phyloP scores from a whole-genome alignment of 2,888 invertebrate species.

The Spodoptera littoralis region DNA sequence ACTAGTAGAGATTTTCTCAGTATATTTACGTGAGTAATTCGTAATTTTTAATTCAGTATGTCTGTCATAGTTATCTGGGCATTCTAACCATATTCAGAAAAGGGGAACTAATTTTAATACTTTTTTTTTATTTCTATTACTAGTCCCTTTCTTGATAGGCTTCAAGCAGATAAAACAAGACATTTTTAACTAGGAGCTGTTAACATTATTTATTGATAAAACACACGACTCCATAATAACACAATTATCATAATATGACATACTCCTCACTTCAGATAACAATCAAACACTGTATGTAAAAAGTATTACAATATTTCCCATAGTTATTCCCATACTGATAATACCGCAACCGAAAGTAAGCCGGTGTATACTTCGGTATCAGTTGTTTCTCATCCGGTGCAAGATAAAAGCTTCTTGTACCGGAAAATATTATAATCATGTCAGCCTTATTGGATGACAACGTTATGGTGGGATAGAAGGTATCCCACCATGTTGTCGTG shows the following conservation, averaged over 20 bases:
- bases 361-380: constrained; percentile 14
- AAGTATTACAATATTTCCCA: constrained; percentile 8
- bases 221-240: no score
- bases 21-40: no score
- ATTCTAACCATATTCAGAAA: constrained; percentile 12
- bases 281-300: not conserved
- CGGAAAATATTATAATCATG: constrained; percentile 6
- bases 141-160: not conserved
- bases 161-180: no score
- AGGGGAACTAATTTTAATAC: not conserved
- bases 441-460: constrained; percentile 2
- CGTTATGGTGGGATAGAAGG: not conserved
- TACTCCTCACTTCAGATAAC: not conserved
- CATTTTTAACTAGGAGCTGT: no score
- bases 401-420: constrained; percentile 15
- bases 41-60: no score
- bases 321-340: constrained; percentile 33
- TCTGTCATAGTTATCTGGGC: constrained; percentile 3
- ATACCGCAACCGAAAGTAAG: constrained; percentile 10
- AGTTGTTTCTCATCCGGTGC: constrained; percentile 31
- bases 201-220: no score
- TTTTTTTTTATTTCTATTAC: not conserved
- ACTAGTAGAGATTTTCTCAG: no score
- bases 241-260: not conserved
- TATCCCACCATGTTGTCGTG: constrained; percentile 14